Percentiles rank a stretch among this genome's conserved stretches.
Evolutionary conservation across 1,140 invertebrate genomes (phyloP).

Genomic region (Ylistrum balloti): DNA sequence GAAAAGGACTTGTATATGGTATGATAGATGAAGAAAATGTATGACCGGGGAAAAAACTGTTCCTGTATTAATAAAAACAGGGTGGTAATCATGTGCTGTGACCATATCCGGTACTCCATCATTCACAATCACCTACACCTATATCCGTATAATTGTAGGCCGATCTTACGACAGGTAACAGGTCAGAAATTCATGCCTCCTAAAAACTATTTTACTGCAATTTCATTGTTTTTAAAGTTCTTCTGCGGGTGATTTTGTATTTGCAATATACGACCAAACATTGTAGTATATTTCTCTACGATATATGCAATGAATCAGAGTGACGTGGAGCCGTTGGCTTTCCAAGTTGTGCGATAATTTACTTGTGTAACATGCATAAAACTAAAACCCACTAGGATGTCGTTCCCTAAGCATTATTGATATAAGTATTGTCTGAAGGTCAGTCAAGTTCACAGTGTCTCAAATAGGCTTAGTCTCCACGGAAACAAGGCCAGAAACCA

Average conservation of each 20-base stretch:
- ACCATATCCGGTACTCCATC: neutral
- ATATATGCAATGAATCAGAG: neutral
- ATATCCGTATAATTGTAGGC: neutral
- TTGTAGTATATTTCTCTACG: neutral
- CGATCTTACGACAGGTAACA: neutral
- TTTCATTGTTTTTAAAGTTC: slow-evolving; percentile 26
- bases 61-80: too few species aligned
- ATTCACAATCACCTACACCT: neutral
- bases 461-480: slow-evolving; percentile 8
- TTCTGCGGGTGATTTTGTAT: neutral
- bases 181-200: neutral
- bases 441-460: neutral
- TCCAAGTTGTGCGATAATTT: neutral
- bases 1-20: too few species aligned
- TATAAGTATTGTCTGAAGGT: slow-evolving; percentile 25
- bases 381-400: neutral
- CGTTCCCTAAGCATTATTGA: neutral
- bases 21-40: too few species aligned
- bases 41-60: too few species aligned
- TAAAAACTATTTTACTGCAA: neutral
- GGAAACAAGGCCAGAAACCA: slow-evolving; percentile 2
- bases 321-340: neutral
- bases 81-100: too few species aligned
- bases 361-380: neutral
- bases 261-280: neutral